phyloP scores from a whole-genome alignment of 2,113 vertebrate species.

The Anolis carolinensis region DNA sequence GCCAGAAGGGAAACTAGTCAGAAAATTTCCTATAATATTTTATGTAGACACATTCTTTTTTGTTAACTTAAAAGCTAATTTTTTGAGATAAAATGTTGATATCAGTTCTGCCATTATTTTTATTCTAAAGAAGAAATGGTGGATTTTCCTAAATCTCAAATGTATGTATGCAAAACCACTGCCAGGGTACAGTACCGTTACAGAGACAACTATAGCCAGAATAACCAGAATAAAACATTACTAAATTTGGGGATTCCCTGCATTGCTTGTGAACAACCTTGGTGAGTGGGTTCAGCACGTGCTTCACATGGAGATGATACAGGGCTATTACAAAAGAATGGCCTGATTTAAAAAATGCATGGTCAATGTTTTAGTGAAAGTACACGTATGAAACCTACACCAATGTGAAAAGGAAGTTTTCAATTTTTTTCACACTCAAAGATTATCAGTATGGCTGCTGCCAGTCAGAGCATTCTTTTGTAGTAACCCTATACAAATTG shows the following conservation, averaged over 20 bases:
- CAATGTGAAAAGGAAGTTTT: too few relatives aligned
- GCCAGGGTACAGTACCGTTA: not conserved
- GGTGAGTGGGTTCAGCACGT: not conserved
- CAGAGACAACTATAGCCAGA: conserved; percentile 5
- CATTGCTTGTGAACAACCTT: not conserved
- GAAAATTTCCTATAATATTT: too few relatives aligned
- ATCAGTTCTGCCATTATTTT: rapidly evolving
- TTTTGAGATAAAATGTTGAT: not conserved
- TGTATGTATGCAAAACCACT: not conserved
- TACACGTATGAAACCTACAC: too few relatives aligned
- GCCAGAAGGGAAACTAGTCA: not conserved
- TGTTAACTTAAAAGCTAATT: too few relatives aligned
- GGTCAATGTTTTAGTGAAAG: too few relatives aligned
- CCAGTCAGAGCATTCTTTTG: too few relatives aligned
- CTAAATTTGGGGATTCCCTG: not conserved
- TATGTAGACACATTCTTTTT: too few relatives aligned
- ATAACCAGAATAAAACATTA: not conserved
- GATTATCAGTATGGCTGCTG: too few relatives aligned
- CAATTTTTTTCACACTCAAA: too few relatives aligned
- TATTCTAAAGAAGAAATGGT: rapidly evolving
- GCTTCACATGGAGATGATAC: not conserved
- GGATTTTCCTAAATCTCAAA: rapidly evolving
- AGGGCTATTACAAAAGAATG: not conserved
- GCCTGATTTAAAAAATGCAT: too few relatives aligned
- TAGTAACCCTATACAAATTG: too few relatives aligned